These are phyloP conservation scores for Lingula anatina DNA, from an alignment of 2,888 invertebrate genomes.

Conservation along the genomic window DNA sequence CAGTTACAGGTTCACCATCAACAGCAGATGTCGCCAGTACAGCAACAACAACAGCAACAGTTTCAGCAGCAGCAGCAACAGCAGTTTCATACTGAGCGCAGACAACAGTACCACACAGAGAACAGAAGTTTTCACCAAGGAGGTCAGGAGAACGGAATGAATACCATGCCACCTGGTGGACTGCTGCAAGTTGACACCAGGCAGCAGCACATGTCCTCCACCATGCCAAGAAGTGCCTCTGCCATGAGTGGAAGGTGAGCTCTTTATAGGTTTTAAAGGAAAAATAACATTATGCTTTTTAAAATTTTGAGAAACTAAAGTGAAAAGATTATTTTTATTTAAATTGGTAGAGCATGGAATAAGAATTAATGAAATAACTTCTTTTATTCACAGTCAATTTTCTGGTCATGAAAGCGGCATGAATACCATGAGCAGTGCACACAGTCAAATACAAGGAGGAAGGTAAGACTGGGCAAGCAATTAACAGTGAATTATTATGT, in stretches of 20 bases:
- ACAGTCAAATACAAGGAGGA: no score
- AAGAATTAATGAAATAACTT: no score
- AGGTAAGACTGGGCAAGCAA: no score
- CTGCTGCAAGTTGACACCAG: slow-evolving; percentile 36
- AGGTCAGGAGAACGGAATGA: slow-evolving; percentile 5
- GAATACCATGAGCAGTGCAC: no score
- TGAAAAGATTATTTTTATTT: no score
- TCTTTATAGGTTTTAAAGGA: no score
- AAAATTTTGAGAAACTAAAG: no score
- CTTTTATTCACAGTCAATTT: no score
- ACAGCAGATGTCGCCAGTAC: slow-evolving; percentile 17
- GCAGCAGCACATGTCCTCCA: slow-evolving; percentile 16
- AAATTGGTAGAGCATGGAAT: no score
- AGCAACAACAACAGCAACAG: slow-evolving; percentile 11
- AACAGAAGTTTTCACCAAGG: slow-evolving; percentile 7
- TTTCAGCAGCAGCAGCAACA: slow-evolving; percentile 9
- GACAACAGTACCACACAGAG: slow-evolving; percentile 11
- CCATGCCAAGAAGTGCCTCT: slow-evolving; percentile 25
- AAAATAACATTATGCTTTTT: no score
- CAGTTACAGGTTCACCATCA: slow-evolving; percentile 10
- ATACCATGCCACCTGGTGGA: slow-evolving; percentile 13
- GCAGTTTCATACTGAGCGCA: slow-evolving; percentile 2
- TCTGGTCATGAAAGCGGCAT: no score
- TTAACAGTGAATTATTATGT: no score
- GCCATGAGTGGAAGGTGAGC: slow-evolving; percentile 36